These are phyloP conservation scores for Scomberomorus guttatus DNA, from an alignment of 2,797 vertebrate species.

Conservation along the genomic window DNA sequence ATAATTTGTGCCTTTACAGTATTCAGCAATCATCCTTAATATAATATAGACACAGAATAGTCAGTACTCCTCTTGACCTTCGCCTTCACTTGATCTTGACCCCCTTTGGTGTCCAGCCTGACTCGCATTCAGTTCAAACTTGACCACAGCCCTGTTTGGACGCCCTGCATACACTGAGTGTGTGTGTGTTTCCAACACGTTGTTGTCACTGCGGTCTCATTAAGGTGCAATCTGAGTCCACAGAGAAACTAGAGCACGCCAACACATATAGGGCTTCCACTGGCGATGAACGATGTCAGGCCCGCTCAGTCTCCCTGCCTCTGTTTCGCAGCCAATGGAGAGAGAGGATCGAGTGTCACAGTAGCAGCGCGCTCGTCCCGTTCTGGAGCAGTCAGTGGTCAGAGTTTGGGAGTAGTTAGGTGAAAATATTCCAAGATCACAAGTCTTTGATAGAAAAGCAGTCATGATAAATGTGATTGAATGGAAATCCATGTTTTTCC, in stretches of 20 bases:
- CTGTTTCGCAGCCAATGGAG: slow-evolving; percentile 72
- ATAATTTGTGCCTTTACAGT: no score
- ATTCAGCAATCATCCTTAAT: not conserved
- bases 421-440: not conserved
- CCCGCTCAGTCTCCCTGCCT: slow-evolving; percentile 44
- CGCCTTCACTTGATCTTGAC: slow-evolving; percentile 30
- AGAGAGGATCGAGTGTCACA: slow-evolving; percentile 53
- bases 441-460: not conserved
- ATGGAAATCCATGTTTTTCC: not conserved
- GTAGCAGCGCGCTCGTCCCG: slow-evolving; percentile 27
- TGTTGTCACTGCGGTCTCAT: slow-evolving; percentile 60
- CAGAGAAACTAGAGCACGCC: slow-evolving; percentile 70
- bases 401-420: not conserved
- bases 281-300: slow-evolving; percentile 27
- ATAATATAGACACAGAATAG: not conserved
- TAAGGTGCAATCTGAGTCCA: slow-evolving; percentile 71
- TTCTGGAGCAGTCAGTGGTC: slow-evolving; percentile 1
- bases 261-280: slow-evolving; percentile 58
- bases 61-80: not conserved
- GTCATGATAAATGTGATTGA: not conserved
- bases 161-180: not conserved
- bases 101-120: slow-evolving; percentile 11
- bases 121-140: slow-evolving; percentile 25
- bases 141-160: slow-evolving; percentile 29
- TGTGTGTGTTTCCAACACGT: slow-evolving; percentile 36